Conservation (phyloP, 37 sponge, comb jelly and placozoan species). For the Lycopodina hypogea region DNA sequence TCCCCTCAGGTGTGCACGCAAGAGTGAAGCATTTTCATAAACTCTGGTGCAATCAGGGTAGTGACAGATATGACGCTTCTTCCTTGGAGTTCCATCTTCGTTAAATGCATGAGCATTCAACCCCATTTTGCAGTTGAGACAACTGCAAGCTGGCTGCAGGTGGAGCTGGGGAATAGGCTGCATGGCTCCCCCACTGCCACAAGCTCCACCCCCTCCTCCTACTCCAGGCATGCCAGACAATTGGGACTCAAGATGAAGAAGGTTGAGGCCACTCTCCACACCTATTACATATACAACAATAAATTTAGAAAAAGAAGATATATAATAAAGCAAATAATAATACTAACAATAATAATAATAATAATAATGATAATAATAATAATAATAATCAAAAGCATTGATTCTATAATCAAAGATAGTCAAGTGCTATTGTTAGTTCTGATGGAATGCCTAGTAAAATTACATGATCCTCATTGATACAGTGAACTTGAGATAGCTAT, state of each 20-base stretch:
- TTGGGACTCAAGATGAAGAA: background rate
- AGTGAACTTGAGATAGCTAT: no score
- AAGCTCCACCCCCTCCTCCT: background rate
- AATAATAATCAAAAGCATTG: no score
- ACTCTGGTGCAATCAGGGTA: conserved; percentile 72
- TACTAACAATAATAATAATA: no score
- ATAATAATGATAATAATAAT: no score
- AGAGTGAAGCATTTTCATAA: conserved; percentile 80
- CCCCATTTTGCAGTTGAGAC: conserved; percentile 84
- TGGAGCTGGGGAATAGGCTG: no score
- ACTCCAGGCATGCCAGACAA: background rate
- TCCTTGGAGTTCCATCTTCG: conserved; percentile 56
- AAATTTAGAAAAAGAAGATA: background rate
- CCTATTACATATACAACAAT: background rate
- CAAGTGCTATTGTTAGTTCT: no score
- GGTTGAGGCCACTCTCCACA: background rate
- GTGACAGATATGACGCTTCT: conserved; percentile 83
- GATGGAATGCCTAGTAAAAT: no score
- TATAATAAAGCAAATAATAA: no score
- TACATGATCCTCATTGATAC: no score
- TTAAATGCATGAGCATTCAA: conserved; percentile 52
- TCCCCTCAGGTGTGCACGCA: conserved; percentile 81
- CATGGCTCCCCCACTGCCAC: no score
- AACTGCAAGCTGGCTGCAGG: conserved; percentile 82
- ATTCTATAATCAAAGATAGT: no score